Evolutionary conservation across 1,140 invertebrate genomes (phyloP), one percentile per base, ranked within the genome.

Genomic region (Drosophila sproati): DNA sequence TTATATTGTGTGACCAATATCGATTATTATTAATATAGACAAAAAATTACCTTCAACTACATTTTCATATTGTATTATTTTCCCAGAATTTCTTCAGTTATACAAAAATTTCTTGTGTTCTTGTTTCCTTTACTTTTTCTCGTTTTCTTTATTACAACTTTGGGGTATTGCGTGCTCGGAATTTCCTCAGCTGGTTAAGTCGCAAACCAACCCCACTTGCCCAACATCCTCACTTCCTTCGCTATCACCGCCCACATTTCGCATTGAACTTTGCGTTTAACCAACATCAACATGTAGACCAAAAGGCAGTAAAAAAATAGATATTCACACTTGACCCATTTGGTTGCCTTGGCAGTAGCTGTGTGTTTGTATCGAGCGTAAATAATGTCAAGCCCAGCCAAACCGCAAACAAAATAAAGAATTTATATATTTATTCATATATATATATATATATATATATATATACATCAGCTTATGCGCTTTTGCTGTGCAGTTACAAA

Each of bases 321-420:
- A 77, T 57, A 70, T 72, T 82, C 55, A 82, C 67, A 72, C 79
- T 86, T 86, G 82, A 86, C 83, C 83, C 76, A 79, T 70, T 83
- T 85, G 57, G 37, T 67, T 71, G 47, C 54, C 64, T 75, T 59
- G 67, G 34, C 39, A 74, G 37, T 57, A 34, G n/a, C 3, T 52
- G 12, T 69, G 5, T 51, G 5, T 45, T 39, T 60, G 55, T 60
- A 31, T 39, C 45, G 45, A 62, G 61, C 69, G 72, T 78, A 72
- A 86, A 82, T 85, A 85, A 77, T 85, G 81, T 80, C 81, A 85
- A 74, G 51, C 57, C 48, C 31, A 31, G 32, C 32, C 28, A 62
- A 32, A 20, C 20, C 1, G 37, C 60, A 70, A 77, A 63, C 43
- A 69, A 79, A 61, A 55, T 50, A 47, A 45, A 71, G 39, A 64